Conservation (phyloP, 2,797 vertebrate species). For the Gallirallus australis region DNA sequence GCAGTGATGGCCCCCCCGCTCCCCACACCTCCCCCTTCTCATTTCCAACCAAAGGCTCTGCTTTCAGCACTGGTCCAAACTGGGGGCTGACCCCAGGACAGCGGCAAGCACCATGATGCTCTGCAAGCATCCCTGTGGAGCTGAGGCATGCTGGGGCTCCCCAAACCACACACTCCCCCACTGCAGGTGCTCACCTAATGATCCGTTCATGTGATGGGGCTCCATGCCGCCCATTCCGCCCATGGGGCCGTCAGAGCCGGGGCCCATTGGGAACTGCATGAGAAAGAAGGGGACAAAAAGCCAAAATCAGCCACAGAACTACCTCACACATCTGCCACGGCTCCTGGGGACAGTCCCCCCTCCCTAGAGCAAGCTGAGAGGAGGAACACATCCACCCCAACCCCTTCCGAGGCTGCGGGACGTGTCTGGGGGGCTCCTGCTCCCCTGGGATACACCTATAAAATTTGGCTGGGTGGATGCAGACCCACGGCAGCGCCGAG, state of each 20-base stretch:
- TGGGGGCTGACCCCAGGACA: not conserved
- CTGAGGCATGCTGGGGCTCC: rapidly evolving
- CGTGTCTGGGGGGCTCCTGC: rapidly evolving
- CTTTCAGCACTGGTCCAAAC: rapidly evolving
- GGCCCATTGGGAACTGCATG: conserved; percentile 94
- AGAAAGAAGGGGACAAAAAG: not conserved
- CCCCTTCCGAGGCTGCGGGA: rapidly evolving
- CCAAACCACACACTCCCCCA: rapidly evolving
- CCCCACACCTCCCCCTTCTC: not conserved
- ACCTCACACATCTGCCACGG: rapidly evolving
- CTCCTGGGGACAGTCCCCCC: not conserved
- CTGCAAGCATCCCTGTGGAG: not conserved
- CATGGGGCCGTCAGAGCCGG: conserved; percentile 96
- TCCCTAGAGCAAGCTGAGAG: rapidly evolving
- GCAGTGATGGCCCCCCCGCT: rapidly evolving
- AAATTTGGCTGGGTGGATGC: not conserved
- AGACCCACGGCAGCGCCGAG: not conserved
- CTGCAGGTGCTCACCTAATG: conserved; percentile 86
- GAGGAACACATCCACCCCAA: not conserved
- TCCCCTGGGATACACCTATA: not conserved
- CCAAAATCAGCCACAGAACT: not conserved
- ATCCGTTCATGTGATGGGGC: conserved; percentile 99
- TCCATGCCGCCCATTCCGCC: conserved; percentile 99
- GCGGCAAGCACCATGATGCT: not conserved
- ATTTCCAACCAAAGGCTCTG: not conserved